Conservation (phyloP, 2,113 vertebrate genomes). For the Chionodraco myersi region DNA sequence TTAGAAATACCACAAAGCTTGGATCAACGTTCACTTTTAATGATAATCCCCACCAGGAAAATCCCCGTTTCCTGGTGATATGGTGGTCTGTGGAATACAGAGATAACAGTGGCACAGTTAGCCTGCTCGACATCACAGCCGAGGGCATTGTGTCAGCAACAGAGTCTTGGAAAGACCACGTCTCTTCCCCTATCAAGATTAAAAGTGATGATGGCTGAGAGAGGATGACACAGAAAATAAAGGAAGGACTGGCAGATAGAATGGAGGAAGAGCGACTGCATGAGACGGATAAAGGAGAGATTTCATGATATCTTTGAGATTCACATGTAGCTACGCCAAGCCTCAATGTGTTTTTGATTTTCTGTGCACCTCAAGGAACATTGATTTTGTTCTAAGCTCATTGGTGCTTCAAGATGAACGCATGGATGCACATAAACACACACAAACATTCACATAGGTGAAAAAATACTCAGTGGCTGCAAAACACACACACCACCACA, state of each 20-base stretch:
- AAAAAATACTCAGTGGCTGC: conserved; percentile 38
- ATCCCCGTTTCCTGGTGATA: conserved; percentile 24
- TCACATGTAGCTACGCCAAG: conserved; percentile 14
- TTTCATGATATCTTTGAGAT: conserved; percentile 54
- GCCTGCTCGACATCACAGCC: conserved; percentile 57
- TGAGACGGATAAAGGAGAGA: conserved; percentile 35
- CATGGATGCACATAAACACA: conserved; percentile 7
- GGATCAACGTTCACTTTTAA: conserved; percentile 32
- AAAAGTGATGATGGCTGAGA: conserved; percentile 29
- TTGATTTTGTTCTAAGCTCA: conserved; percentile 21
- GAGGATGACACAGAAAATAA: conserved; percentile 27
- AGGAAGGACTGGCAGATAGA: conserved; percentile 9
- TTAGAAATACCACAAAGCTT: conserved; percentile 15
- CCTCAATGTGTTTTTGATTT: conserved; percentile 18
- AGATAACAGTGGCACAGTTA: conserved; percentile 55
- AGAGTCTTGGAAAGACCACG: conserved; percentile 36
- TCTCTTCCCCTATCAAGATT: conserved; percentile 61
- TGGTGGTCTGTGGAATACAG: conserved; percentile 24
- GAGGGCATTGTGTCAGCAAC: conserved; percentile 50
- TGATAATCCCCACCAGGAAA: neutral
- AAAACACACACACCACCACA: neutral
- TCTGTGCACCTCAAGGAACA: conserved; percentile 44
- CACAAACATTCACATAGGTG: conserved; percentile 36
- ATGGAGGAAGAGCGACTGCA: neutral
- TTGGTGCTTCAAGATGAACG: conserved; percentile 37